Percentiles rank a stretch among this genome's conserved stretches.
These are phyloP conservation scores for Psephotus haematonotus DNA, from an alignment of 2,113 vertebrate genomes.

Conservation along the genomic window DNA sequence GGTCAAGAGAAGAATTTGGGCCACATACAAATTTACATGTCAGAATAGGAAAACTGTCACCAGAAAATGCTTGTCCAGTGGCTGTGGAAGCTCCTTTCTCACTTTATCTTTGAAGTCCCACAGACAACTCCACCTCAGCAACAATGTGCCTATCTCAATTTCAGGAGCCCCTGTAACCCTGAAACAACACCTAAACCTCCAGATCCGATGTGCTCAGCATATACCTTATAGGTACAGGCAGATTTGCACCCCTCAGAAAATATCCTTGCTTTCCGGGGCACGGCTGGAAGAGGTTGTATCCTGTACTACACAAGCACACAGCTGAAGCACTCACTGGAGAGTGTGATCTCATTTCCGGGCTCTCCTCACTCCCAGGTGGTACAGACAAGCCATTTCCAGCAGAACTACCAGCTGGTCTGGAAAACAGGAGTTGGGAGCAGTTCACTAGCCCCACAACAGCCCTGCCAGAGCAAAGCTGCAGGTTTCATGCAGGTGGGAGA, in stretches of 20 bases:
- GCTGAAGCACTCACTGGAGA: no score
- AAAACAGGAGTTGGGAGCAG: background rate
- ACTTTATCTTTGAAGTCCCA: background rate
- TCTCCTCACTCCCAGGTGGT: background rate
- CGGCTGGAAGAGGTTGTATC: no score
- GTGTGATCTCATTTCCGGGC: background rate
- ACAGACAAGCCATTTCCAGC: background rate
- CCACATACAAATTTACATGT: fast-evolving
- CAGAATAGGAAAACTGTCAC: background rate
- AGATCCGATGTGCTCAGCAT: no score
- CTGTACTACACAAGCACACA: no score
- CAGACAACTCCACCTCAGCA: no score
- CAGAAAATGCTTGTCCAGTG: background rate
- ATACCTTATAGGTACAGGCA: no score
- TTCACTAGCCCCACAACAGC: background rate
- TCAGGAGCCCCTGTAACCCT: no score
- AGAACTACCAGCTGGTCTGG: background rate
- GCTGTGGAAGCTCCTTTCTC: background rate
- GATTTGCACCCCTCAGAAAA: no score
- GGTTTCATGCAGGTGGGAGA: background rate
- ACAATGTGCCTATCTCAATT: no score
- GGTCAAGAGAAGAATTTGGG: background rate
- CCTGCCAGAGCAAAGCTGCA: background rate
- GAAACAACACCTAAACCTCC: no score
- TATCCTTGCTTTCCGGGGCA: no score